A percentile compares a stretch with the other conserved stretches of the same genome.
These are phyloP conservation scores for Venustaconcha ellipsiformis DNA, from an alignment of 1,140 invertebrate species.

Conservation along the genomic window DNA sequence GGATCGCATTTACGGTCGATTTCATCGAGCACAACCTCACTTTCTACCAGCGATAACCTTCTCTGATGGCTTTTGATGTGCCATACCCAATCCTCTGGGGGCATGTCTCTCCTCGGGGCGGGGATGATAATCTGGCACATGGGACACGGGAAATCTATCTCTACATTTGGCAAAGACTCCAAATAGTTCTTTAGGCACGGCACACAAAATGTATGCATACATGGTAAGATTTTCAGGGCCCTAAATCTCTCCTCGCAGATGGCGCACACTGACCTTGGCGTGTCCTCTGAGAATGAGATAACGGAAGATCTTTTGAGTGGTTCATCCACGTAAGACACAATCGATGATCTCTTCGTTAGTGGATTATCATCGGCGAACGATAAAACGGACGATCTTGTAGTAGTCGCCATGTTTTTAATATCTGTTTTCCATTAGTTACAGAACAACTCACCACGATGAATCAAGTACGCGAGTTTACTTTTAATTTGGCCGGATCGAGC, in stretches of 20 bases:
- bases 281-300: too few species aligned
- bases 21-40: slow-evolving; percentile 8
- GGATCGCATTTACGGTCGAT: slow-evolving; percentile 27
- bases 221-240: slow-evolving; percentile 21
- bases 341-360: too few species aligned
- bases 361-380: too few species aligned
- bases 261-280: neutral
- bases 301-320: too few species aligned
- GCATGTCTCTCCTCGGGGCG: slow-evolving; percentile 2
- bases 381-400: too few species aligned
- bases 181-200: slow-evolving; percentile 12
- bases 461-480: too few species aligned
- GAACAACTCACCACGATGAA: too few species aligned
- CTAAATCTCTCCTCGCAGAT: slow-evolving; percentile 16
- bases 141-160: slow-evolving; percentile 11
- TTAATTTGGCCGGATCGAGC: too few species aligned
- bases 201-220: slow-evolving; percentile 21
- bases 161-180: neutral
- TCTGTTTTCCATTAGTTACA: too few species aligned
- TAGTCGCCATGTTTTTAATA: too few species aligned
- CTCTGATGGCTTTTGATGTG: slow-evolving; percentile 11
- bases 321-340: too few species aligned
- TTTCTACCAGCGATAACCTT: slow-evolving; percentile 7
- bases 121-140: slow-evolving; percentile 7
- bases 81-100: slow-evolving; percentile 24